Conservation (phyloP, 1,140 invertebrate genomes). For the Meloidogyne exigua region DNA sequence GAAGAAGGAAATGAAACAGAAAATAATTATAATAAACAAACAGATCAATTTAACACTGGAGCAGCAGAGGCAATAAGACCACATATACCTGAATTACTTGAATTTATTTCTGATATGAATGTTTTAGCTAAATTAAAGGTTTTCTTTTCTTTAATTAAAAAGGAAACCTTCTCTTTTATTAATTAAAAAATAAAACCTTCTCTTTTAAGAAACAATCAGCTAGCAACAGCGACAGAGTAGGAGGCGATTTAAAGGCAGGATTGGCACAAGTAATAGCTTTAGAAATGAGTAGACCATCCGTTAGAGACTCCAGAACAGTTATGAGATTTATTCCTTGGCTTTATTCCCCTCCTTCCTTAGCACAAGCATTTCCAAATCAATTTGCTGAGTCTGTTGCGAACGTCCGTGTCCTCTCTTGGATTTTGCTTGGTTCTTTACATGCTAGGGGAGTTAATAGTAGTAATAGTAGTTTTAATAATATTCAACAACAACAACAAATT, state of each 20-base stretch:
- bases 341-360: conserved; percentile 57
- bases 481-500: neutral
- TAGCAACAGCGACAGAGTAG: conserved; percentile 69
- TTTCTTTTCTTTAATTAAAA: no score
- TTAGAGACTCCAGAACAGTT: conserved; percentile 54
- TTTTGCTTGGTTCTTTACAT: conserved; percentile 86
- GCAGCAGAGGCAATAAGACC: conserved; percentile 87
- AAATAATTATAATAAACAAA: neutral
- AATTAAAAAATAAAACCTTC: no score
- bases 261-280: conserved; percentile 53
- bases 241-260: conserved; percentile 75
- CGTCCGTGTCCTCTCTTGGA: conserved; percentile 88
- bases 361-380: conserved; percentile 77
- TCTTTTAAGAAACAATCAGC: conserved; percentile 72
- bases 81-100: conserved; percentile 86
- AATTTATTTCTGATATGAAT: conserved; percentile 92
- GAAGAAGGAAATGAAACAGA: neutral
- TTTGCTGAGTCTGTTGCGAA: conserved; percentile 92
- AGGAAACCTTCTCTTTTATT: no score
- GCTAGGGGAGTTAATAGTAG: conserved; percentile 71
- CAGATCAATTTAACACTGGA: conserved; percentile 72
- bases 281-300: conserved; percentile 56
- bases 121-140: conserved; percentile 94
- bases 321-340: conserved; percentile 62
- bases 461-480: neutral